Evolutionary conservation across 1,140 invertebrate species (phyloP), one percentile per base, ranked within the genome.

Genomic region (Drosophila melanica): DNA sequence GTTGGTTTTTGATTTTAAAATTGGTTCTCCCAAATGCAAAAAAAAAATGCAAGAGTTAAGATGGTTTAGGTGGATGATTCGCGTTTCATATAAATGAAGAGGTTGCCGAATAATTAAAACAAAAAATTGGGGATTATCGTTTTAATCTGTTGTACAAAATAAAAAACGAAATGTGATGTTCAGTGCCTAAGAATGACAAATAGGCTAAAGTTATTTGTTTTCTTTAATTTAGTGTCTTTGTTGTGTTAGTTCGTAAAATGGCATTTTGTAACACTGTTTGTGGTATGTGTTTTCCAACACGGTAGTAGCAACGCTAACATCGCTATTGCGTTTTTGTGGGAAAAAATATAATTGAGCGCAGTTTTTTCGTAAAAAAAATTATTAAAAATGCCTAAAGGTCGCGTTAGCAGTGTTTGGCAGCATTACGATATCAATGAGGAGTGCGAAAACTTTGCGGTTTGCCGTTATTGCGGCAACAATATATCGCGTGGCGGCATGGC

Each of bases 401-500:
- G 82, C 7, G 79, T 87, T 4, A 87, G 82, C 72, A 79, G 48
- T 66, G 82, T 87, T 18, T 87, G 82, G 82, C 82, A 87, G 62
- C 82, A 87, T 77, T 87, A 89, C 35, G 82, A 87, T 33, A 79
- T 87, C 9, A 87, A 87, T 51, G 79, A 89, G 39, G 84, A 87
- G 53, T 87, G 82, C 14, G 82, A 87, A 62, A 87, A 87, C 63
- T 89, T 87, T 53, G 82, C 82, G 44, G 71, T 87, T 73, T 87
- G 82, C 57, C 82, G 84, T 10, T 87, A 87, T 42, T 87, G 82
- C 50, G 82, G 82, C 47, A 87, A 89, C 23, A 87, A 87, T 76
- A 87, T 87, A 79, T 87, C 82, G 82, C 82, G 82, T 77, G 82
- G 82, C 20, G 82, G 82, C 48, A 89, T 89, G 84, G 75, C 82